Percentiles rank a stretch among this genome's conserved stretches.
Conservation (phyloP, 2,888 invertebrate species). For the Hofmannophila pseudospretella region DNA sequence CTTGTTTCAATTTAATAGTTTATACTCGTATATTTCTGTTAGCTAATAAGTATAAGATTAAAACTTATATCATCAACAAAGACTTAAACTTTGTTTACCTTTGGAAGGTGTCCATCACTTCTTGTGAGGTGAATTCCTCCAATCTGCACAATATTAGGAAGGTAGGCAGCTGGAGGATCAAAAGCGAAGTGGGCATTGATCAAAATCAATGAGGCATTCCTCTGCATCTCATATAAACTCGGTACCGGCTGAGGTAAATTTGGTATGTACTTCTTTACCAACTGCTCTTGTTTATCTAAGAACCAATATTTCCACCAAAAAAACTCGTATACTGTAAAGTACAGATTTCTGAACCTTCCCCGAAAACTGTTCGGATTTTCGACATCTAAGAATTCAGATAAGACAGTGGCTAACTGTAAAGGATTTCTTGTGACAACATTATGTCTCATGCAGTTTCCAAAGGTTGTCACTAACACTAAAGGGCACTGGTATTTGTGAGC, state of each 20-base stretch:
- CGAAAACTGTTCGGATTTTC: constrained; percentile 71
- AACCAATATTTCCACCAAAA: constrained; percentile 58
- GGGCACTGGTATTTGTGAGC: constrained; percentile 67
- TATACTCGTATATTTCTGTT: no score
- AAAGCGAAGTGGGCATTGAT: constrained; percentile 72
- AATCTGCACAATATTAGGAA: constrained; percentile 76
- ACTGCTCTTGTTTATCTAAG: constrained; percentile 48
- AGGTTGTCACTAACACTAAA: constrained; percentile 53
- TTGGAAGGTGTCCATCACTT: constrained; percentile 43
- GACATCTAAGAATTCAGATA: constrained; percentile 51
- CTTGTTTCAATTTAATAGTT: no score
- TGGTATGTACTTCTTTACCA: constrained; percentile 52
- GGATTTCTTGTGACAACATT: constrained; percentile 57
- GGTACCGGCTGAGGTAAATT: constrained; percentile 52
- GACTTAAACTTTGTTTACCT: no score
- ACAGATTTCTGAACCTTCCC: constrained; percentile 68
- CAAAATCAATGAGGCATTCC: constrained; percentile 57
- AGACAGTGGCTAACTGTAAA: constrained; percentile 53
- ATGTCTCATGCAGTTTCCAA: constrained; percentile 62
- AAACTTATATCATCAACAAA: no score
- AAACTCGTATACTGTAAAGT: constrained; percentile 56
- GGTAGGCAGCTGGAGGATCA: constrained; percentile 59
- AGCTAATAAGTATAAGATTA: no score
- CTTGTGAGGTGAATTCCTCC: constrained; percentile 73
- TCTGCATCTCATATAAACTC: constrained; percentile 54